phyloP scores from a whole-genome alignment of 2,113 vertebrate genomes.

The Cervus canadensis region DNA sequence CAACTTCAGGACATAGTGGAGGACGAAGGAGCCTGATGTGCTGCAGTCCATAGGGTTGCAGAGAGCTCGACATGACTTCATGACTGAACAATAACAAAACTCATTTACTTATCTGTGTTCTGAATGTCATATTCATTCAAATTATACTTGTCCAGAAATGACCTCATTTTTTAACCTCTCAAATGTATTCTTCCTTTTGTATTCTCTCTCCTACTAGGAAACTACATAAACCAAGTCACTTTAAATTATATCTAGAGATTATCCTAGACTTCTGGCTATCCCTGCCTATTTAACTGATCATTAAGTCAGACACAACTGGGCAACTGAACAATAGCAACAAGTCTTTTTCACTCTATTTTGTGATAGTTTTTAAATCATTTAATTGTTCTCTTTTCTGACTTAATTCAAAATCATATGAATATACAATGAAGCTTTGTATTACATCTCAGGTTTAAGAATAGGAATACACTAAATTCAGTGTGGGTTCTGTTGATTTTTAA shows the following conservation, averaged over 20 bases:
- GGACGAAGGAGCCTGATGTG: not conserved
- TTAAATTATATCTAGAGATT: not conserved
- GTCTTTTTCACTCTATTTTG: not conserved
- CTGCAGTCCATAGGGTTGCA: not conserved
- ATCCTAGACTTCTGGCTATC: not conserved
- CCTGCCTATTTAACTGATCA: not conserved
- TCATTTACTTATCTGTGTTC: not conserved
- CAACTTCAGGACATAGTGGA: not conserved
- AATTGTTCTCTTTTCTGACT: not conserved
- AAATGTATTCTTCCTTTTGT: not conserved
- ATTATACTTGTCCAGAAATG: not conserved
- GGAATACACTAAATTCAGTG: not conserved
- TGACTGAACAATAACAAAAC: not conserved
- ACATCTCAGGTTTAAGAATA: not conserved
- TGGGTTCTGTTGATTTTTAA: not conserved
- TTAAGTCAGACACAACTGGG: not conserved
- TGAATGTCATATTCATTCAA: not conserved
- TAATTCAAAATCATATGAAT: not conserved
- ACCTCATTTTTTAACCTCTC: not conserved
- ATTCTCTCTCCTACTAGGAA: not conserved
- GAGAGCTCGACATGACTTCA: not conserved
- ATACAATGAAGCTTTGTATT: not conserved
- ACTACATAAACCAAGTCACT: not conserved
- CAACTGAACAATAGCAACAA: not conserved
- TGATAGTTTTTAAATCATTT: not conserved